Evolutionary conservation across 2,113 vertebrate genomes (phyloP).

Genomic region (Cyprinus carpio): DNA sequence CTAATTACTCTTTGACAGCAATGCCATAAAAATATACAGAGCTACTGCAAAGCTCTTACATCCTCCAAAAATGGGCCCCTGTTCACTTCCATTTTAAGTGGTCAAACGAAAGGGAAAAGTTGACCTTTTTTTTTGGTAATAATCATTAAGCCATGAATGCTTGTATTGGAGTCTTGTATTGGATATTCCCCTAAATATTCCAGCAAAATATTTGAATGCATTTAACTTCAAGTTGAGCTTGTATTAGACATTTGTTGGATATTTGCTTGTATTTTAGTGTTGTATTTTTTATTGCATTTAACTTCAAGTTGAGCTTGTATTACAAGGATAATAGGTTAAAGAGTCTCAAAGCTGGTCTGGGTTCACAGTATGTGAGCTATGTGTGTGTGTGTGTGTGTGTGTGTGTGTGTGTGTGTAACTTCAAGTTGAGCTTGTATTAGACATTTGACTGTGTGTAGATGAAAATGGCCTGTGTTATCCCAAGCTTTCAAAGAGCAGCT

Average conservation of each 20-base stretch:
- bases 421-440: too few relatives aligned
- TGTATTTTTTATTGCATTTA: too few relatives aligned
- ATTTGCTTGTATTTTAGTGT: too few relatives aligned
- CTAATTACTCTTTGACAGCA: neutral
- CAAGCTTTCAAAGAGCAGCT: conserved; percentile 9
- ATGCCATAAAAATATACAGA: neutral
- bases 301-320: neutral
- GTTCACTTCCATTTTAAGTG: neutral
- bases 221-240: neutral
- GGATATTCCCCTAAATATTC: neutral
- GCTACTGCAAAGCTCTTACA: neutral
- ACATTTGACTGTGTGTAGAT: too few relatives aligned
- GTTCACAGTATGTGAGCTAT: neutral
- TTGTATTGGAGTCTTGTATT: neutral
- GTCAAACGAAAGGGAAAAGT: neutral
- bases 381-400: neutral
- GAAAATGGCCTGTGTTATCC: neutral
- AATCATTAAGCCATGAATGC: neutral
- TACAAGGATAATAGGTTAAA: neutral
- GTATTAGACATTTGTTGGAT: neutral
- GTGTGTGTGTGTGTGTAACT: neutral
- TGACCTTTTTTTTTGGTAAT: neutral
- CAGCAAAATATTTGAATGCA: neutral
- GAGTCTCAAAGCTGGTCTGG: conserved; percentile 3
- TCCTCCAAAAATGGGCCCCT: too few relatives aligned